Evolutionary conservation across 2,113 vertebrate genomes (phyloP).

Genomic region (Malurus melanocephalus): DNA sequence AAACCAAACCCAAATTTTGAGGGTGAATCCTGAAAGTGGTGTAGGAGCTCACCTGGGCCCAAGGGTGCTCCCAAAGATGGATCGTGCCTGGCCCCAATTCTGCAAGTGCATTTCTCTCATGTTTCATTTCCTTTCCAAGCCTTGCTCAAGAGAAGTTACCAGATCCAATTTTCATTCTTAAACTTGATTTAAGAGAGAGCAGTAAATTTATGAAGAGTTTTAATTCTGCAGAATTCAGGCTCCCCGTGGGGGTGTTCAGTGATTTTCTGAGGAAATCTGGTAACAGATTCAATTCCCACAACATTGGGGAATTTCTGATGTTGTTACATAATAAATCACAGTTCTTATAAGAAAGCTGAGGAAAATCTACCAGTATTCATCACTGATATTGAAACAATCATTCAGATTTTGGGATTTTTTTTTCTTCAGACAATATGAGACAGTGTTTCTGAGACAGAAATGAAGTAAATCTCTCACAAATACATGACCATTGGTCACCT

Average conservation of each 20-base stretch:
- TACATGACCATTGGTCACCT: background rate
- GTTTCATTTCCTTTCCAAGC: background rate
- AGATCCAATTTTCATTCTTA: background rate
- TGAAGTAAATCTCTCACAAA: background rate
- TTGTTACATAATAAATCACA: background rate
- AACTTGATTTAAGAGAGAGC: background rate
- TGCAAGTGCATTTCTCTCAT: background rate
- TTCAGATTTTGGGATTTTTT: background rate
- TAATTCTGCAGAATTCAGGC: background rate
- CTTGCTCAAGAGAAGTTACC: background rate
- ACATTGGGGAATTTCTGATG: background rate
- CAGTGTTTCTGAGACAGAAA: background rate
- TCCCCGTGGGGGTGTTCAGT: background rate
- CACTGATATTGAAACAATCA: background rate
- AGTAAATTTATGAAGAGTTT: background rate
- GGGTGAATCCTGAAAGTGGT: background rate
- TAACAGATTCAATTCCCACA: background rate
- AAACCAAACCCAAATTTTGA: background rate
- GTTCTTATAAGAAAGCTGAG: background rate
- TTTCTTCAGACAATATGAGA: background rate
- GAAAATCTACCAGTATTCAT: background rate
- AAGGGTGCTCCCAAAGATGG: background rate
- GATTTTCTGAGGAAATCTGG: slow-evolving; percentile 5
- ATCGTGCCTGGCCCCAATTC: background rate
- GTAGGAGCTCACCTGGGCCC: background rate